Evolutionary conservation across 2,113 vertebrate species (phyloP).

Genomic region (Herpetotheres cachinnans): DNA sequence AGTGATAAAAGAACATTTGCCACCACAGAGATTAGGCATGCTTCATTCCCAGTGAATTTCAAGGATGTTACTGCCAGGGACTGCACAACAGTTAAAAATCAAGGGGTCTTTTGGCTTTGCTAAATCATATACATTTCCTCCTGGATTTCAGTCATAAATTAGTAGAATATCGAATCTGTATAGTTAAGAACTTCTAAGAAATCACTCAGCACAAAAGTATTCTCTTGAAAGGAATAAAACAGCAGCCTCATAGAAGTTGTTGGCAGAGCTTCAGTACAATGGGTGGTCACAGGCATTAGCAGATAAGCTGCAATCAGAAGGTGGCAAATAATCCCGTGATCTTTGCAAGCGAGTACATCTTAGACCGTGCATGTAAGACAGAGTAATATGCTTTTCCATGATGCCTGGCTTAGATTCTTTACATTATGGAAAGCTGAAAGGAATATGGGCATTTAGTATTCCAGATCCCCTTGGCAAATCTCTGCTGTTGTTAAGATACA

Average conservation of each 20-base stretch:
- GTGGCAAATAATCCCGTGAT: not conserved
- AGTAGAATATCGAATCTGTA: not conserved
- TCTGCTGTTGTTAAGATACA: not conserved
- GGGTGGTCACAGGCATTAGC: not conserved
- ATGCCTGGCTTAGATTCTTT: not conserved
- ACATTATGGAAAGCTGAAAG: not conserved
- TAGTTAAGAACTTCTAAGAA: not conserved
- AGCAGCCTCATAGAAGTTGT: not conserved
- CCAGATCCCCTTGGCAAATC: not conserved
- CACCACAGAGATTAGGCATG: not conserved
- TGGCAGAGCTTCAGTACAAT: not conserved
- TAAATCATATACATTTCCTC: not conserved
- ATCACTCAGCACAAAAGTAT: not conserved
- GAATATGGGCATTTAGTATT: not conserved
- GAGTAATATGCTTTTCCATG: not conserved
- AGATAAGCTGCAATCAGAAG: not conserved
- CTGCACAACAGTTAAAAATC: not conserved
- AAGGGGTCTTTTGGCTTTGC: accelerated
- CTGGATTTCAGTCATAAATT: not conserved
- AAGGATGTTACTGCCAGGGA: not conserved
- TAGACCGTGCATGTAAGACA: not conserved
- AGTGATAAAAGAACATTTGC: not conserved
- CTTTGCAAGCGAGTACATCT: not conserved
- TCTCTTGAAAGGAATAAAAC: not conserved
- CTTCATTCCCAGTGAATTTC: not conserved